phyloP scores from a whole-genome alignment of 2,888 invertebrate genomes.

The Erebia ligea region DNA sequence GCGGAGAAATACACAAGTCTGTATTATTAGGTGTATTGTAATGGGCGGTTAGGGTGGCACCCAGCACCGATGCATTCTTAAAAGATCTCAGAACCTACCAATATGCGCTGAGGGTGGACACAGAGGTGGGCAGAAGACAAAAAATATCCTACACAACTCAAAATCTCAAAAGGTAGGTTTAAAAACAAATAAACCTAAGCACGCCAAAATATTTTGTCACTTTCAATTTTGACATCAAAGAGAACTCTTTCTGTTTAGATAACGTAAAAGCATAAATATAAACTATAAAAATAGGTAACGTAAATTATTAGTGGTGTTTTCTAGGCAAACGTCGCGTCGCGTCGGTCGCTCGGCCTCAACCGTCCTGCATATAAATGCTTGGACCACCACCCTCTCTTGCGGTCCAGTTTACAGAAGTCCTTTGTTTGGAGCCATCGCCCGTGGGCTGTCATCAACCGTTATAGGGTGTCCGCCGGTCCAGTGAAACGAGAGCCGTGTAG shows the following conservation, averaged over 20 bases:
- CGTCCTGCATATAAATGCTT: constrained; percentile 37
- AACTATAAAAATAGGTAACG: neutral
- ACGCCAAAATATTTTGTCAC: too few relatives aligned
- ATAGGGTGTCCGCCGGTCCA: constrained; percentile 58
- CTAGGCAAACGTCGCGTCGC: neutral
- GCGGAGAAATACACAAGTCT: constrained; percentile 4
- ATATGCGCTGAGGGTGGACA: too few relatives aligned
- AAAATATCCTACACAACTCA: too few relatives aligned
- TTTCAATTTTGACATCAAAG: too few relatives aligned
- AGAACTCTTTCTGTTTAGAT: neutral
- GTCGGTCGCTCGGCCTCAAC: neutral
- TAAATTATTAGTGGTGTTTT: neutral
- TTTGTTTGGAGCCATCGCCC: constrained; percentile 67
- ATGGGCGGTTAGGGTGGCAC: too few relatives aligned
- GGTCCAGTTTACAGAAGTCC: constrained; percentile 62
- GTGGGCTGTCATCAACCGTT: constrained; percentile 73
- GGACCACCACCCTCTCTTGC: constrained; percentile 45
- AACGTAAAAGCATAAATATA: neutral
- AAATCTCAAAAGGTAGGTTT: too few relatives aligned
- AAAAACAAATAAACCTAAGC: too few relatives aligned
- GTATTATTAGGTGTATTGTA: too few relatives aligned
- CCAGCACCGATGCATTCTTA: too few relatives aligned
- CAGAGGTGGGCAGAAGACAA: too few relatives aligned
- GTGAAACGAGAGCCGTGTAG: constrained; percentile 54
- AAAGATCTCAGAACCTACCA: too few relatives aligned